phyloP scores from a whole-genome alignment of 2,113 vertebrate genomes.

The Mola mola region DNA sequence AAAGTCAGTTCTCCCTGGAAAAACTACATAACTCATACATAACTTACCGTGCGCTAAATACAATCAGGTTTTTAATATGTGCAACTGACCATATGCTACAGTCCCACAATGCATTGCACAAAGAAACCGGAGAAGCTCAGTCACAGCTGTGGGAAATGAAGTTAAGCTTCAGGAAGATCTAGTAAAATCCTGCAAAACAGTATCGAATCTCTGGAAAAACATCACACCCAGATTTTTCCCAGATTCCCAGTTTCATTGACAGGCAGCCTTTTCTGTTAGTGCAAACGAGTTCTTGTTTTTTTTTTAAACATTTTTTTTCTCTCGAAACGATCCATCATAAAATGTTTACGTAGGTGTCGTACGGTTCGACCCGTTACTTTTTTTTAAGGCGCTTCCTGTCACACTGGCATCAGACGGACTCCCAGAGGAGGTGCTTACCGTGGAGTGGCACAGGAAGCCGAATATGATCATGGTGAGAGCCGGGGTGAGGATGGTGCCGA shows the following conservation, averaged over 20 bases:
- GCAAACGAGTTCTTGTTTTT: not conserved
- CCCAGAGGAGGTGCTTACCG: conserved; percentile 70
- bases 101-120: conserved; percentile 20
- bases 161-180: conserved; percentile 24
- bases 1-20: no score
- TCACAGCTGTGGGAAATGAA: conserved; percentile 52
- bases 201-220: conserved; percentile 50
- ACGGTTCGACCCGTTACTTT: no score
- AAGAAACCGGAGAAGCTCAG: conserved; percentile 12
- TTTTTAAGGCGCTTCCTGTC: not conserved
- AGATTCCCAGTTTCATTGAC: conserved; percentile 32
- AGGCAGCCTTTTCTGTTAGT: not conserved
- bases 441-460: conserved; percentile 91
- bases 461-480: conserved; percentile 86
- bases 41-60: no score
- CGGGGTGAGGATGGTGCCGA: conserved; percentile 85
- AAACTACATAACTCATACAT: no score
- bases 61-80: not conserved
- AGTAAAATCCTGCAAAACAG: conserved; percentile 46
- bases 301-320: no score
- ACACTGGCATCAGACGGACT: no score
- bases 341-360: no score
- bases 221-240: conserved; percentile 27
- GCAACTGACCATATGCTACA: not conserved
- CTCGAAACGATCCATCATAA: not conserved